Base-by-base conservation (phyloP, 2,888 invertebrate genomes). In the Ennomos quercinarius region DNA sequence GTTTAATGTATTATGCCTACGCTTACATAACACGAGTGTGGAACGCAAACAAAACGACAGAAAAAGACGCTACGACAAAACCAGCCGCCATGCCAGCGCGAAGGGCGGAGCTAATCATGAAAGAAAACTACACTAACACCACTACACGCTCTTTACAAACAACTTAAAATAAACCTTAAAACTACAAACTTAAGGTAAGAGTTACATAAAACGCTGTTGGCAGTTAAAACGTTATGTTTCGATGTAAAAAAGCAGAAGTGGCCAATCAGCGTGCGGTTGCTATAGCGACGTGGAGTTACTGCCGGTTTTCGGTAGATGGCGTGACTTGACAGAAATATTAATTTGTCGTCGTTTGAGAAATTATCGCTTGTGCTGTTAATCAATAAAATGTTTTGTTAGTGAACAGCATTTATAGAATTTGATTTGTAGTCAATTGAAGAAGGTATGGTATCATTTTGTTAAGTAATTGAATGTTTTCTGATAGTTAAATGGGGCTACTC, bases 181-280 rank as follows among this genome's bases (percentile, higher is more conserved):
- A 0, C 1, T n/a, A 46, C 49, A 1, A 1, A 2, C 58, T 37
- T 79, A 88, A 77, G 81, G 78, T 78, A 71, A 72, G 80, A 72
- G 80, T 81, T 86, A 67, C 72, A 80, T 76, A 79, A 71, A 68
- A 59, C 51, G 51, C 53, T 59, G 44, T 58, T 61, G 77, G 73
- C 63, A 72, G 80, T 86, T 87, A 76, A 66, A 67, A 54, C 80
- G 71, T 81, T 86, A 66, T 67, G 75, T 54, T 56, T 59, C 64
- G 76, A 61, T 60, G 59, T 58, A 61, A 64, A 64, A 55, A 61
- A 50, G 65, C 58, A 74, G 81, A 87, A 88, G 89, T 86, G 86
- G 90, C 91, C 89, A 90, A 91, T 91, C 86, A 90, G 86, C 80
- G 84, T 72, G 69, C 80, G 81, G 91, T 92, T 85, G 80, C 87